phyloP scores from a whole-genome alignment of 1,140 invertebrate species.

The Brachionus sp. region DNA sequence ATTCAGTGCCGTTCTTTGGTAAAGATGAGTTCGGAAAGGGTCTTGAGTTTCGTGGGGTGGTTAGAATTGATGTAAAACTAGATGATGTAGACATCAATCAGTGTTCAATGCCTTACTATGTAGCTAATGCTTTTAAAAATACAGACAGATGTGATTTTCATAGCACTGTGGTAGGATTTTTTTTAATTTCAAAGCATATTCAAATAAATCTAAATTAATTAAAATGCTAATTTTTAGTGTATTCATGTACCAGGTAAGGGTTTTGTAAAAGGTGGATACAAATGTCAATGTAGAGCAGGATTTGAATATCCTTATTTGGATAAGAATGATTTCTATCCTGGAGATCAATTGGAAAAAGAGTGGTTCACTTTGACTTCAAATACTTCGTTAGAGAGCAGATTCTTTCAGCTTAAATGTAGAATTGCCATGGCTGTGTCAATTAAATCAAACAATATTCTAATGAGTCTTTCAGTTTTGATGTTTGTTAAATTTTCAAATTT shows the following conservation, averaged over 20 bases:
- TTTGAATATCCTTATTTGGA: constrained; percentile 83
- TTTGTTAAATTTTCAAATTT: neutral
- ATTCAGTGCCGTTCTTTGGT: constrained; percentile 92
- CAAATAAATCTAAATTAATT: neutral
- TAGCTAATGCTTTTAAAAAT: constrained; percentile 87
- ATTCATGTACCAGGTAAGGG: constrained; percentile 57
- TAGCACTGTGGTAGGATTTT: constrained; percentile 82
- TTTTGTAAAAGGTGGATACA: constrained; percentile 89
- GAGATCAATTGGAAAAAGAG: constrained; percentile 43
- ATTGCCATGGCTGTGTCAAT: constrained; percentile 41
- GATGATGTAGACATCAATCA: constrained; percentile 88
- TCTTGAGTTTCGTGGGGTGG: constrained; percentile 71
- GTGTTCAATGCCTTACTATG: constrained; percentile 77
- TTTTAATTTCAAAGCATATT: constrained; percentile 47
- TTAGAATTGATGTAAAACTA: constrained; percentile 85
- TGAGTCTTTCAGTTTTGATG: neutral
- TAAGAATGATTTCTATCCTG: constrained; percentile 41
- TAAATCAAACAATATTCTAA: constrained; percentile 29
- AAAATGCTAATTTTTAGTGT: constrained; percentile 22
- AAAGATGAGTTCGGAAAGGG: constrained; percentile 77
- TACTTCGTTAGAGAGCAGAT: constrained; percentile 10
- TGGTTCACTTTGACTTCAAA: constrained; percentile 36
- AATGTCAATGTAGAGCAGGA: constrained; percentile 93
- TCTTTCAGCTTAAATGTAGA: constrained; percentile 44
- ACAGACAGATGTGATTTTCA: constrained; percentile 88